phyloP scores from a whole-genome alignment of 2,888 invertebrate genomes.

The Gandaritis pyraliata region DNA sequence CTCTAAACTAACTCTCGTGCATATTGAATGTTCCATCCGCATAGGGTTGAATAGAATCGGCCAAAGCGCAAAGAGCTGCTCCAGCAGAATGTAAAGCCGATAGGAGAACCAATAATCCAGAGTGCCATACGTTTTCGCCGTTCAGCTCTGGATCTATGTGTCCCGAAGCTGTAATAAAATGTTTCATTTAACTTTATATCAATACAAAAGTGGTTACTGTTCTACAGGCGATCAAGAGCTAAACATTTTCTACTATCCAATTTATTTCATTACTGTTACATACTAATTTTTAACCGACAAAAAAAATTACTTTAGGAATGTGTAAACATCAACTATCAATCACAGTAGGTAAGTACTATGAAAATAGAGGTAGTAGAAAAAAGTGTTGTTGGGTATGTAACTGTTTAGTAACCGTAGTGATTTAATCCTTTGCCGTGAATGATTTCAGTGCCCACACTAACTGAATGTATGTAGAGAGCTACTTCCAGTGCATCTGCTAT shows the following conservation, averaged over 20 bases:
- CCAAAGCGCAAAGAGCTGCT: constrained; percentile 64
- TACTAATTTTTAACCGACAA: too few relatives aligned
- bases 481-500: constrained; percentile 67
- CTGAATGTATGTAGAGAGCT: constrained; percentile 70
- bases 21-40: constrained; percentile 46
- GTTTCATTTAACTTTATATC: constrained; percentile 1
- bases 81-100: constrained; percentile 57
- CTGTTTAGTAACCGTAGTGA: constrained; percentile 59
- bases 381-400: constrained; percentile 2
- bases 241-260: neutral
- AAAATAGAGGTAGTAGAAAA: neutral
- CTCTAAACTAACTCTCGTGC: constrained; percentile 62
- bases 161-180: constrained; percentile 61
- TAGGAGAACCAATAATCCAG: constrained; percentile 57
- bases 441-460: constrained; percentile 70
- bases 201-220: neutral
- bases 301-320: too few relatives aligned
- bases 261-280: too few relatives aligned
- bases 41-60: constrained; percentile 58
- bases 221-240: neutral
- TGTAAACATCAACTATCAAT: too few relatives aligned
- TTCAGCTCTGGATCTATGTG: constrained; percentile 70
- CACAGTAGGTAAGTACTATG: too few relatives aligned
- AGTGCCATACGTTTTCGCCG: constrained; percentile 73
- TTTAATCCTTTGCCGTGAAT: constrained; percentile 76